These are phyloP conservation scores for Myotis yumanensis DNA, from an alignment of 2,113 vertebrate species.

Conservation along the genomic window DNA sequence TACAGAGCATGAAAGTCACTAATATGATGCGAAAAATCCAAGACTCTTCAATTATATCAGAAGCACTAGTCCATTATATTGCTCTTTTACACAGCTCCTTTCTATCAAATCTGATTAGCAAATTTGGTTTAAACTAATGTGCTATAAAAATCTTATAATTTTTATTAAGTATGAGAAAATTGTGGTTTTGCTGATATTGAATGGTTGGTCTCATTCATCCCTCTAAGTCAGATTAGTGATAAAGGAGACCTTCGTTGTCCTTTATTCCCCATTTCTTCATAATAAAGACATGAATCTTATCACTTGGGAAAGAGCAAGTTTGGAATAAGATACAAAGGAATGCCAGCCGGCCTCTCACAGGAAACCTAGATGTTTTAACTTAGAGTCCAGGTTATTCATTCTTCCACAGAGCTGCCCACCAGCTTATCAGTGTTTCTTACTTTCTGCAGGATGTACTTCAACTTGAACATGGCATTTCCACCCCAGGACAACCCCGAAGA, in stretches of 20 bases:
- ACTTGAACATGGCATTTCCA: neutral
- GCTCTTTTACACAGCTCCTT: conserved; percentile 72
- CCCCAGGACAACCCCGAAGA: neutral
- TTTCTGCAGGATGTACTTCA: neutral
- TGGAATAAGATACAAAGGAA: neutral
- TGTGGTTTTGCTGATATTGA: conserved; percentile 62
- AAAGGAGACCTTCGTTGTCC: neutral
- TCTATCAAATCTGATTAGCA: conserved; percentile 79
- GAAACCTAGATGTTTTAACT: neutral
- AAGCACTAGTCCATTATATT: conserved; percentile 64
- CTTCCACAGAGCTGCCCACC: neutral
- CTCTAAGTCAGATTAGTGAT: neutral
- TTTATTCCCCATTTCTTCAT: conserved; percentile 9
- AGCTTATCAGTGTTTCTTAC: neutral
- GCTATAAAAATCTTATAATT: conserved; percentile 81
- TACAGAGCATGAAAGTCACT: conserved; percentile 78
- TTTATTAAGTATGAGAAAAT: conserved; percentile 77
- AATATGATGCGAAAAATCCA: conserved; percentile 80
- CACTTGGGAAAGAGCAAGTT: neutral
- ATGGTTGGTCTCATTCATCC: conserved; percentile 67
- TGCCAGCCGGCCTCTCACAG: too few species aligned
- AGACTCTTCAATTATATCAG: conserved; percentile 78
- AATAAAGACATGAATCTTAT: neutral
- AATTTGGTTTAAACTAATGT: conserved; percentile 79
- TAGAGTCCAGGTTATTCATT: neutral